Evolutionary conservation across 2,797 vertebrate species (phyloP), one percentile per base, ranked within the genome.

Genomic region (Lacerta viridis): DNA sequence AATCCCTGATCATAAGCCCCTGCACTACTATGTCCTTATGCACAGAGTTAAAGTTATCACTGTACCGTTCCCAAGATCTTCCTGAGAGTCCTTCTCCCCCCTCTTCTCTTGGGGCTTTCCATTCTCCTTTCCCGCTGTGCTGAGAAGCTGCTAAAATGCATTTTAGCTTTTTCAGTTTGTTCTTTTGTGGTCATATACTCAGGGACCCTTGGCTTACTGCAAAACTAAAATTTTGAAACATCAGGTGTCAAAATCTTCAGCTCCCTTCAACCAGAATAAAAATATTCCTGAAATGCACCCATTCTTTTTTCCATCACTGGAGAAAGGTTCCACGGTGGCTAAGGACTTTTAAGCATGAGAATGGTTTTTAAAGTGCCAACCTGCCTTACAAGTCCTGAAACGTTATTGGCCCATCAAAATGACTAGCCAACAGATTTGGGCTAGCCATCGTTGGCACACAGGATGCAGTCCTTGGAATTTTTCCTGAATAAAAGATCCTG

Each of bases 101-200:
- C 68, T 20, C 17, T 43, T 27, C 36, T 72, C 25, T 68, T 66
- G 39, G 64, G 29, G 25, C 36, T 6, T 66, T 41, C 15, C 23
- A 61, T 82, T 17, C 64, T 41, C 36, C 29, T 43, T 20, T 2
- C 69, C 18, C 23, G 8, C 43, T 71, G 18, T 83, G 72, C 82
- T 90, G 69, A 55, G 86, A 88, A 84, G 90, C 88, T 86, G 36
- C 86, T 87, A 87, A 92, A 88, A 74, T 90, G 3, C 77, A 68
- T 94, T 95, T 95, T 84, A 91, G 71, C 92, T 93, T 92, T 93
- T 83, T 88, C 94, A 94, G 92, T 75, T 94, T 94, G 9, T 95
- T 92, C 95, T 95, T 95, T 92, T 95, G 90, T 94, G 96, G 92
- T 89, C 80, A 11, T 85, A 77, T 90, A 93, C 79, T 88, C 80